Base-by-base conservation (phyloP, 2,113 vertebrate genomes). In the Urocitellus parryii region DNA sequence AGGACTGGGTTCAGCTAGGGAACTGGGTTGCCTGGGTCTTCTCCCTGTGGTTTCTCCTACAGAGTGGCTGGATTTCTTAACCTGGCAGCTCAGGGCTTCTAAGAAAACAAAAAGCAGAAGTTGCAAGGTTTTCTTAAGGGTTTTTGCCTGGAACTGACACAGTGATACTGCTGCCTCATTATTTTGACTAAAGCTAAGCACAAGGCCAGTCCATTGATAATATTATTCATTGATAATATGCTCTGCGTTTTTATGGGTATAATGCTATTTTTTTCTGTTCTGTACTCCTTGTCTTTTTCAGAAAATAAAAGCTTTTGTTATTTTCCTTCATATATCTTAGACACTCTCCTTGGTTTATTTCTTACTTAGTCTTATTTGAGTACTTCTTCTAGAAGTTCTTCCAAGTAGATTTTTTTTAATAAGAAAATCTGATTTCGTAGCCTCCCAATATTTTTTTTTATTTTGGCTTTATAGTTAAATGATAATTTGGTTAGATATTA, bases 251-350 rank as follows among this genome's bases (percentile, higher is more conserved):
- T 77, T 67, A 74, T 63, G 13, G 22, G 8, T 53, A 6, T 73
- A 58, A 73, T 73, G 74, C 25, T 68, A 81, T 77, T n/a, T 88
- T 92, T 95, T 88, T 51, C 53, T 85, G 42, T 81, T 81, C 34
- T 72, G 85, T 73, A 81, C 58, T 73, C 67, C 48, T 94, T 88
- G n/a, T 82, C 92, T 90, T 83, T 90, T 93, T 95, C 67, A 77
- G 27, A 58, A 72, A 82, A 93, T 17, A 61, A 77, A 92, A 65
- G 5, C 32, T 65, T 77, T 76, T n/a, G 18, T 74, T 72, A 58
- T 90, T 82, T 87, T 72, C 45, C 56, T 90, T 65, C 63, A 51
- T 68, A 16, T 77, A 65, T 32, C 25, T 81, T 68, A 81, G n/a
- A 12, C 42, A 77, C 17, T 32, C n/a, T 86, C 32, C 42, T 76